Percentiles rank a stretch among this genome's conserved stretches.
Evolutionary conservation across 2,113 vertebrate species (phyloP).

Genomic region (Aramus guarauna): DNA sequence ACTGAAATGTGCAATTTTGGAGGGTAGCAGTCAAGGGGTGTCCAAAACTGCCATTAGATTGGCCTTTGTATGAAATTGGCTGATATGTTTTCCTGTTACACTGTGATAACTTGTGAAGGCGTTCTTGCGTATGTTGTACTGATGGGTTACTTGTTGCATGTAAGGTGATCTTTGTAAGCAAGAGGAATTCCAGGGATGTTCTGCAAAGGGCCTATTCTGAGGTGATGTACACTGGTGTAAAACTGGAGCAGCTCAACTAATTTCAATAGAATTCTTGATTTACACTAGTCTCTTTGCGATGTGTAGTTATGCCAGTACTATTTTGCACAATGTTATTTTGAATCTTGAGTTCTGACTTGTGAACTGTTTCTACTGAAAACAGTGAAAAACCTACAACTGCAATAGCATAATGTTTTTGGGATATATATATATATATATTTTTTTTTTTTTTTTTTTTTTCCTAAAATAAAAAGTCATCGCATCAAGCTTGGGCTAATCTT

Average conservation of each 20-base stretch:
- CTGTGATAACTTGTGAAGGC: slow-evolving; percentile 57
- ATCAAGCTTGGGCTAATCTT: neutral
- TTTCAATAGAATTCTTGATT: slow-evolving; percentile 52
- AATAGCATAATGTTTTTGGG: slow-evolving; percentile 41
- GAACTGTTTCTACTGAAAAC: slow-evolving; percentile 48
- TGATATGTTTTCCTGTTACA: slow-evolving; percentile 52
- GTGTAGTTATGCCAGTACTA: slow-evolving; percentile 62
- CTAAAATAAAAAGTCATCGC: slow-evolving; percentile 53
- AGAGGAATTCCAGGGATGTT: slow-evolving; percentile 31
- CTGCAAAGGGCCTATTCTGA: slow-evolving; percentile 1
- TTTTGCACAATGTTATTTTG: slow-evolving; percentile 62
- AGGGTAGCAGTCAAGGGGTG: slow-evolving; percentile 7
- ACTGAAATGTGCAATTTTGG: slow-evolving; percentile 64
- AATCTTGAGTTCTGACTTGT: slow-evolving; percentile 47
- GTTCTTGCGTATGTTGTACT: slow-evolving; percentile 38
- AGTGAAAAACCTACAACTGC: slow-evolving; percentile 33
- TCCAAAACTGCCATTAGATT: slow-evolving; percentile 29
- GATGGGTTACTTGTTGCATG: slow-evolving; percentile 50
- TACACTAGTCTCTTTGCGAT: slow-evolving; percentile 46
- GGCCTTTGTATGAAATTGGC: slow-evolving; percentile 45
- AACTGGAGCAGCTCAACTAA: slow-evolving; percentile 55
- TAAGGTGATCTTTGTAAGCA: slow-evolving; percentile 9
- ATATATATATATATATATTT: neutral
- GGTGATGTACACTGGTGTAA: slow-evolving; percentile 43
- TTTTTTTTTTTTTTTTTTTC: neutral